These are phyloP conservation scores for Cossypha niveicapilla DNA, from an alignment of 2,797 vertebrate genomes.

Conservation along the genomic window DNA sequence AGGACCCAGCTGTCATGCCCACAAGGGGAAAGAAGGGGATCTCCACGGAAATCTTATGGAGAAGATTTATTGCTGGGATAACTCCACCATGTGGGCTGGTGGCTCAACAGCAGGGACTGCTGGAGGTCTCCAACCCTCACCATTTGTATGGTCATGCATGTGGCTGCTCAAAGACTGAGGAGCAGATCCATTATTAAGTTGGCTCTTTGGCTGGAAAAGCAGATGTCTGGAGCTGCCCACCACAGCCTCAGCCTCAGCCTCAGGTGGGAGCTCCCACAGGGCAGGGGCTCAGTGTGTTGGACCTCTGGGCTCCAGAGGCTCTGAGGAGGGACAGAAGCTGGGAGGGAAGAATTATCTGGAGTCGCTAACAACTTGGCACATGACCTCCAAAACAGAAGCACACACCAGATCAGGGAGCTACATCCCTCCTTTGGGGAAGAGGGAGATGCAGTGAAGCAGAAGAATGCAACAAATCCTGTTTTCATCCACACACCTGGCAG, in stretches of 20 bases:
- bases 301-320: neutral
- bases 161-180: neutral
- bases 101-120: neutral
- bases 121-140: neutral
- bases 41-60: neutral
- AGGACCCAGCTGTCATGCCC: rapidly evolving
- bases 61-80: neutral
- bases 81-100: neutral
- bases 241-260: neutral
- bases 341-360: neutral
- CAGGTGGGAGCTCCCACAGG: rapidly evolving
- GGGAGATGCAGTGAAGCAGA: neutral
- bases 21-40: neutral
- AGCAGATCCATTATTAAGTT: neutral
- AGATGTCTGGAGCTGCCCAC: neutral
- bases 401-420: neutral
- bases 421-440: neutral
- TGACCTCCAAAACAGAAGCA: neutral
- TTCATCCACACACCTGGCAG: neutral
- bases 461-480: neutral
- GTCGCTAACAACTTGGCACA: neutral
- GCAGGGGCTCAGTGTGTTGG: neutral
- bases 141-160: rapidly evolving
- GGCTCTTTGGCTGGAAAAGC: neutral
- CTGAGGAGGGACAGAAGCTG: neutral